Percentiles rank a stretch among this genome's conserved stretches.
Conservation (phyloP, 1,140 invertebrate species). For the Scylla paramamosain region DNA sequence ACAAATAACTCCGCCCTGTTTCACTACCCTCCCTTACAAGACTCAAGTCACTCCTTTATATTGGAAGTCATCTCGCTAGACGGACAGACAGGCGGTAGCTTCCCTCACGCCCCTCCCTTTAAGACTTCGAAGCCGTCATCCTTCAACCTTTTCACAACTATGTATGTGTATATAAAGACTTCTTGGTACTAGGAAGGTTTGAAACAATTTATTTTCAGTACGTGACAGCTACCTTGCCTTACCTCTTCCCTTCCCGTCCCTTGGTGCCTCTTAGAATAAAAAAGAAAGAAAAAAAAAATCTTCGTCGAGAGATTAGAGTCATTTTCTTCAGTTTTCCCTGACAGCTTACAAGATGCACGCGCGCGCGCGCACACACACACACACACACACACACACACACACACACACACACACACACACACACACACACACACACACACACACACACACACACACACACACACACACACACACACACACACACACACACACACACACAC, state of each 20-base stretch:
- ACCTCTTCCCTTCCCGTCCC: background rate
- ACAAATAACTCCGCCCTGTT: no score
- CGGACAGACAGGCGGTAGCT: background rate
- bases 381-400: background rate
- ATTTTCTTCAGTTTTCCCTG: slow-evolving; percentile 15
- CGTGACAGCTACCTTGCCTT: background rate
- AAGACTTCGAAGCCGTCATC: background rate
- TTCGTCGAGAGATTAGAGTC: background rate
- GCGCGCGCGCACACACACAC: background rate
- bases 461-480: no score
- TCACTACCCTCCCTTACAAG: no score
- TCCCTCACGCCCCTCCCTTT: background rate
- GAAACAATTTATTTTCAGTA: background rate
- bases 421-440: no score
- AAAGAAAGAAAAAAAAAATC: background rate
- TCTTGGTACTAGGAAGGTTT: background rate
- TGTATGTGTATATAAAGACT: background rate
- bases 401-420: no score
- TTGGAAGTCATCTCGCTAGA: background rate
- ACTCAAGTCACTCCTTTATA: no score
- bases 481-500: no score
- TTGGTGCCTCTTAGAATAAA: background rate
- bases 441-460: no score
- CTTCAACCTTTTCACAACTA: background rate
- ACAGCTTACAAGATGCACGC: background rate